A percentile compares a stretch with the other conserved stretches of the same genome.
Conservation (phyloP, 2,888 invertebrate species). For the Coenonympha arcania region DNA sequence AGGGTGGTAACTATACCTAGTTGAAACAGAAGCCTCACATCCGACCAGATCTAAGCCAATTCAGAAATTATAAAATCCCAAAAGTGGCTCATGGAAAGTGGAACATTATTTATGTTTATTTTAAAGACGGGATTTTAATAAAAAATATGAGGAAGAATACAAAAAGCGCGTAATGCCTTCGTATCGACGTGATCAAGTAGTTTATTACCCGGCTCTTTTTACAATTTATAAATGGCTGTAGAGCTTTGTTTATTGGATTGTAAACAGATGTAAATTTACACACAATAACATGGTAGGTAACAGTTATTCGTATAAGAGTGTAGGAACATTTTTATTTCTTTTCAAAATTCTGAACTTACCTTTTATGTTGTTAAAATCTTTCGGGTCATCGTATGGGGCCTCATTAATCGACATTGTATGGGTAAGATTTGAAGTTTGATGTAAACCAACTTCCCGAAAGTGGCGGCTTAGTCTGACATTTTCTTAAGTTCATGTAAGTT, state of each 20-base stretch:
- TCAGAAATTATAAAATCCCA: too few relatives aligned
- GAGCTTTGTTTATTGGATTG: slow-evolving; percentile 7
- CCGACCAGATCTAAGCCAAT: too few relatives aligned
- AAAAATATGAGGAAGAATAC: too few relatives aligned
- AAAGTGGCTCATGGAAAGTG: too few relatives aligned
- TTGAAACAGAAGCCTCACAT: too few relatives aligned
- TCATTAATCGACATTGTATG: background rate
- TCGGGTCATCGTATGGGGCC: background rate
- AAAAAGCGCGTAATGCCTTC: background rate
- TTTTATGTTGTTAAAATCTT: background rate
- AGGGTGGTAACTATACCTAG: too few relatives aligned
- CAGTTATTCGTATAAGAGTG: background rate
- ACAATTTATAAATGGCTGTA: background rate
- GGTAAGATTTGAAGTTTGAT: background rate
- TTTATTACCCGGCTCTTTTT: background rate
- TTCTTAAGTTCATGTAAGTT: too few relatives aligned
- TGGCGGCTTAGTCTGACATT: too few relatives aligned
- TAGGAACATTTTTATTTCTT: background rate
- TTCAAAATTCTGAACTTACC: background rate
- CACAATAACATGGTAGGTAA: background rate
- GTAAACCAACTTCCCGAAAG: too few relatives aligned
- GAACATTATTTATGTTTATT: too few relatives aligned
- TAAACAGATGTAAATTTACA: slow-evolving; percentile 2
- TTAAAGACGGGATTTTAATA: too few relatives aligned
- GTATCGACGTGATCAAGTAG: background rate